Percentiles rank a stretch among this genome's conserved stretches.
phyloP scores from a whole-genome alignment of 1,140 invertebrate genomes.

The Bemisia tabaci region DNA sequence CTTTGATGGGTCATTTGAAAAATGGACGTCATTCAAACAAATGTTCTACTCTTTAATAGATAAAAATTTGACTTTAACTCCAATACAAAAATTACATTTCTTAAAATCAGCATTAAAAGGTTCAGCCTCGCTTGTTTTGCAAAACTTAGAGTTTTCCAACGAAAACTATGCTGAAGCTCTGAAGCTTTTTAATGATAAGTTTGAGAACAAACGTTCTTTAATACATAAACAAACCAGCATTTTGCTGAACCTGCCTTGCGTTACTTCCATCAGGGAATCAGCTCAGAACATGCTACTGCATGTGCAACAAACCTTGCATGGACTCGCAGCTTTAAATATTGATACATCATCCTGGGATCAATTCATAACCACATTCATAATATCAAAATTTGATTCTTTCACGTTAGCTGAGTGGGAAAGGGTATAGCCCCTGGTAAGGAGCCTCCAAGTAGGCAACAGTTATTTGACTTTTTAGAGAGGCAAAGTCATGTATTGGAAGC shows the following conservation, averaged over 20 bases:
- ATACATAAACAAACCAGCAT: not conserved
- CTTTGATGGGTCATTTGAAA: not conserved
- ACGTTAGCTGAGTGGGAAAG: not conserved
- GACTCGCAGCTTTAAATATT: not conserved
- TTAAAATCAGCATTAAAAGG: not conserved
- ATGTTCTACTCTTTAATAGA: not conserved
- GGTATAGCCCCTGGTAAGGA: not conserved
- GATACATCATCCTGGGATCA: not conserved
- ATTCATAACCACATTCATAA: not conserved
- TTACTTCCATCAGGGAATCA: not conserved
- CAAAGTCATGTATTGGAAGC: too few relatives aligned
- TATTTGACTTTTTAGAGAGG: not conserved
- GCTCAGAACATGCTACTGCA: not conserved
- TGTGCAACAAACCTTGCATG: not conserved
- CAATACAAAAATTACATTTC: not conserved
- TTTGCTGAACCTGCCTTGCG: not conserved
- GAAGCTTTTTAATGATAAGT: not conserved
- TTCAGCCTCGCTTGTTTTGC: not conserved
- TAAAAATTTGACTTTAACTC: not conserved
- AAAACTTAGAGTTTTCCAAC: not conserved
- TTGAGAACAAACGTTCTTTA: not conserved
- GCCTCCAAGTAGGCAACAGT: not conserved
- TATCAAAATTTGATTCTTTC: not conserved
- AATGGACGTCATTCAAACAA: not conserved
- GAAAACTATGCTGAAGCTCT: not conserved